Evolutionary conservation across 2,113 vertebrate species (phyloP).

Genomic region (Chaetops frenatus): DNA sequence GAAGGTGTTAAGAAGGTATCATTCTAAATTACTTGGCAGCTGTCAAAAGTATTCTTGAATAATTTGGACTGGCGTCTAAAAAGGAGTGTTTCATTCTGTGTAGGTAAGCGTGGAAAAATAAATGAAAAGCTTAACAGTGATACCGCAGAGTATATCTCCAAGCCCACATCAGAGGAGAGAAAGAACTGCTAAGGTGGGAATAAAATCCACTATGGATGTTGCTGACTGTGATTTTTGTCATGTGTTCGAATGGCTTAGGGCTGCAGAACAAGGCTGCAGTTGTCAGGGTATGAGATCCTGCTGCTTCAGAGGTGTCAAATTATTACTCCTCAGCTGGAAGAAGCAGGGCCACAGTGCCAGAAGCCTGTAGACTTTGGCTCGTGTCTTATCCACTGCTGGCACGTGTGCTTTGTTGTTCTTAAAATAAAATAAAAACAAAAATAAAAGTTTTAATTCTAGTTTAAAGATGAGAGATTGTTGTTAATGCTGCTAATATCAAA

Average conservation of each 20-base stretch:
- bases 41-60: conserved; percentile 79
- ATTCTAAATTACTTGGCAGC: conserved; percentile 76
- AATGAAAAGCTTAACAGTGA: conserved; percentile 78
- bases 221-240: conserved; percentile 83
- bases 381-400: conserved; percentile 73
- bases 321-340: conserved; percentile 85
- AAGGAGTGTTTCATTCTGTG: conserved; percentile 78
- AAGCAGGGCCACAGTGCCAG: conserved; percentile 63
- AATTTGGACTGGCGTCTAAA: conserved; percentile 74
- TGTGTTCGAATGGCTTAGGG: conserved; percentile 70
- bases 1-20: conserved; percentile 76
- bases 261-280: conserved; percentile 78
- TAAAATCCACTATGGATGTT: conserved; percentile 76
- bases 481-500: conserved; percentile 28
- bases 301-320: conserved; percentile 82
- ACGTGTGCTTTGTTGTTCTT: conserved; percentile 46
- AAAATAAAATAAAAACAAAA: conserved; percentile 19
- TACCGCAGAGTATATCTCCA: conserved; percentile 79
- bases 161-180: conserved; percentile 77
- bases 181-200: conserved; percentile 71
- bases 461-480: conserved; percentile 12
- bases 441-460: conserved; percentile 26
- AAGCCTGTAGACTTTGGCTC: conserved; percentile 78
- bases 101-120: conserved; percentile 72
- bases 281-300: conserved; percentile 76